These are phyloP conservation scores for Sarcophilus harrisii DNA, from an alignment of 2,797 vertebrate genomes.

Conservation along the genomic window DNA sequence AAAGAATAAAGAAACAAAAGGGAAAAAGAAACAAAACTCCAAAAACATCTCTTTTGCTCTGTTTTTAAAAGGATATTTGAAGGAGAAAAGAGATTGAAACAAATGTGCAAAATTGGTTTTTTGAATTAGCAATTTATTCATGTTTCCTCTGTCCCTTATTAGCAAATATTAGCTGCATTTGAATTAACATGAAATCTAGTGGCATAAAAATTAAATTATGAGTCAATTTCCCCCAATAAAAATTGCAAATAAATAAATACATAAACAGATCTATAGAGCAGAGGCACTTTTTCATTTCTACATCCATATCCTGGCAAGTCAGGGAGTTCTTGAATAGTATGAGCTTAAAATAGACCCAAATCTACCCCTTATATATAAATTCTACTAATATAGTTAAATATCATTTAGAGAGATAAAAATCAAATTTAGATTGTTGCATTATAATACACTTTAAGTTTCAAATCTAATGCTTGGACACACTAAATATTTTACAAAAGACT, in stretches of 20 bases:
- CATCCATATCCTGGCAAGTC: neutral
- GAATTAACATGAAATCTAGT: neutral
- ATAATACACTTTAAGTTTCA: constrained; percentile 7
- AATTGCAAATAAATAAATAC: constrained; percentile 2
- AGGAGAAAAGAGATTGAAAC: neutral
- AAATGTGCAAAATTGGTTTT: neutral
- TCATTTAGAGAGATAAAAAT: neutral
- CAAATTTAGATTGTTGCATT: neutral
- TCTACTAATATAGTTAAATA: neutral
- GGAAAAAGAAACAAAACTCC: neutral
- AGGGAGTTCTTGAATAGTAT: neutral
- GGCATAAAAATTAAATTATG: constrained; percentile 10
- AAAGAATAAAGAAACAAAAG: neutral
- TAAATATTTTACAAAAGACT: neutral
- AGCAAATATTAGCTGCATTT: neutral
- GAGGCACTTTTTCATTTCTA: neutral
- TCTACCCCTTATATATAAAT: neutral
- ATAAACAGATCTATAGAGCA: neutral
- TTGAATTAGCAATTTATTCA: neutral
- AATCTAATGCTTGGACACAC: neutral
- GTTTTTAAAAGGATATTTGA: neutral
- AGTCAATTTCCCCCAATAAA: neutral
- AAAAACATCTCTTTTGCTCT: neutral
- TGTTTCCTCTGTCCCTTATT: neutral
- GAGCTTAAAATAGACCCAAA: neutral